A percentile compares a stretch with the other conserved stretches of the same genome.
Conservation (phyloP, 2,797 vertebrate genomes). For the Hylomyscus alleni region DNA sequence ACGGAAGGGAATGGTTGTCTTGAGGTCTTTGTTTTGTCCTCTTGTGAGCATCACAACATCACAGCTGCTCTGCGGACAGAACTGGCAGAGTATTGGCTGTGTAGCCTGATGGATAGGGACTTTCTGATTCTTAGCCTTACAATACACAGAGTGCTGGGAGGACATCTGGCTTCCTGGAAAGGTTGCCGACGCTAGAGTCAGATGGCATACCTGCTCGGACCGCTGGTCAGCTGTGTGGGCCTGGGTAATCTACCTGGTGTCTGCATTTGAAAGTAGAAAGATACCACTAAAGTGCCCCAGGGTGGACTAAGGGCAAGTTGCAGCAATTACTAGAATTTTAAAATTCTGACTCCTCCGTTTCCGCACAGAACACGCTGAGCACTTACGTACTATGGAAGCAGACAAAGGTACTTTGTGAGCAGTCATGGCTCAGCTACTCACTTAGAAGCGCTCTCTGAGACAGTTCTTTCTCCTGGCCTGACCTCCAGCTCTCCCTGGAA, state of each 20-base stretch:
- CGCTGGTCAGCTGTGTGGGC: not conserved
- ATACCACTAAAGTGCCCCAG: not conserved
- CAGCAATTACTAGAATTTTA: not conserved
- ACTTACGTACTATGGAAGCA: not conserved
- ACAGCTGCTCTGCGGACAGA: not conserved
- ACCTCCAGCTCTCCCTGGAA: slow-evolving; percentile 5
- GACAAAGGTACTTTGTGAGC: not conserved
- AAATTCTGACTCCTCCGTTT: not conserved
- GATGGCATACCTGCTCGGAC: not conserved
- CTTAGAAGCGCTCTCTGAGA: not conserved
- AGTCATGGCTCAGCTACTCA: not conserved
- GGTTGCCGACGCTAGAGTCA: not conserved
- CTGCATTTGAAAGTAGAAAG: not conserved
- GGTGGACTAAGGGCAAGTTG: too few species aligned
- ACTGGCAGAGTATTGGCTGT: not conserved
- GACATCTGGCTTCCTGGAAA: not conserved
- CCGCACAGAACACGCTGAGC: not conserved
- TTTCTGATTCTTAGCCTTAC: not conserved
- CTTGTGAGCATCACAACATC: not conserved
- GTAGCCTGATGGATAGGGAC: not conserved
- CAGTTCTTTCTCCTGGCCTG: slow-evolving; percentile 2
- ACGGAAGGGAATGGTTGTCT: not conserved
- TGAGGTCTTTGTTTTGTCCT: not conserved
- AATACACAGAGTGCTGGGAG: not conserved
- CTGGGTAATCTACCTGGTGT: not conserved